Percentiles rank a stretch among this genome's conserved stretches.
Conservation (phyloP, 2,113 vertebrate genomes). For the human (Homo sapiens) region GRCh38 chr21:39815001-39815500, state of each 20-base stretch:
- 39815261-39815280: background rate
- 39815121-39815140: background rate
- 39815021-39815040: background rate
- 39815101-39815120: background rate
- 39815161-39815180: background rate
- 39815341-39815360: background rate
- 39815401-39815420: background rate
- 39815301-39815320: background rate
- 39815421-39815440: background rate
- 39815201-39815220: background rate
- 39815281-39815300: background rate
- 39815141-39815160: background rate
- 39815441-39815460: background rate
- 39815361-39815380: background rate
- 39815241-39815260: background rate
- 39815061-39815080: background rate
- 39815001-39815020: background rate
- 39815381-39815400: background rate
- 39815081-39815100: background rate
- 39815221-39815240: background rate
- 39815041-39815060: background rate
- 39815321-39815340: background rate
- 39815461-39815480: background rate
- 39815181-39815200: background rate
- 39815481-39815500: background rate